These are phyloP conservation scores for Esperia sulphurella DNA, from an alignment of 2,888 invertebrate genomes.

Conservation along the genomic window DNA sequence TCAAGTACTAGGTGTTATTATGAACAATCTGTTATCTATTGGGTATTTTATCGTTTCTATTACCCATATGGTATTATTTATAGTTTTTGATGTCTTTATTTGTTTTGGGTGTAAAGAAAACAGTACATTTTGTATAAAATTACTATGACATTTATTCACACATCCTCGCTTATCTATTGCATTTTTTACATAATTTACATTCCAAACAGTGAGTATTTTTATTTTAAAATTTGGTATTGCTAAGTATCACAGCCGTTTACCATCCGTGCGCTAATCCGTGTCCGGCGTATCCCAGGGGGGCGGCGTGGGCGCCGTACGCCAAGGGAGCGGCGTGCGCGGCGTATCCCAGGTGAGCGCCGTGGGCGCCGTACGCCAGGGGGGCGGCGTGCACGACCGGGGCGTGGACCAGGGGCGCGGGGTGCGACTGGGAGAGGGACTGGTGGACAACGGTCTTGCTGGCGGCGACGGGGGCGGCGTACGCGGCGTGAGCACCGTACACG, in stretches of 20 bases:
- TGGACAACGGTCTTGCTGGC: conserved; percentile 50
- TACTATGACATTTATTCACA: conserved; percentile 64
- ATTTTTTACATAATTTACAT: conserved; percentile 62
- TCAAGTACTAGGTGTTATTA: not conserved
- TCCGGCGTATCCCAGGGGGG: conserved; percentile 31
- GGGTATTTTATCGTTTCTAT: not conserved
- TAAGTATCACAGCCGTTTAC: conserved; percentile 69
- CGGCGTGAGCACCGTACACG: conserved; percentile 16
- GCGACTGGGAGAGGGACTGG: conserved; percentile 61
- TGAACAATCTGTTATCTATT: not conserved
- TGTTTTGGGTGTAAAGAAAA: not conserved
- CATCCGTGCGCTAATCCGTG: conserved; percentile 51
- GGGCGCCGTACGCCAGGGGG: conserved; percentile 24
- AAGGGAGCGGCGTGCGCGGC: conserved; percentile 32
- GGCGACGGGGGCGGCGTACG: conserved; percentile 28
- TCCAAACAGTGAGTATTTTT: conserved; percentile 65
- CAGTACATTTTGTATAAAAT: conserved; percentile 4
- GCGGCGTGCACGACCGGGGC: conserved; percentile 36
- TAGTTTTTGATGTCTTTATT: not conserved
- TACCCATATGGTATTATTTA: not conserved
- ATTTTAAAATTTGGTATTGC: conserved; percentile 63
- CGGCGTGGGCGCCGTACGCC: conserved; percentile 29
- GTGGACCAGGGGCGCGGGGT: conserved; percentile 53
- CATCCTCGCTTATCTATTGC: conserved; percentile 66
- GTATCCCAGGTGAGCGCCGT: conserved; percentile 23